These are phyloP conservation scores for Xiphorhynchus erythropygius DNA, from an alignment of 2,797 vertebrate genomes.

Conservation along the genomic window DNA sequence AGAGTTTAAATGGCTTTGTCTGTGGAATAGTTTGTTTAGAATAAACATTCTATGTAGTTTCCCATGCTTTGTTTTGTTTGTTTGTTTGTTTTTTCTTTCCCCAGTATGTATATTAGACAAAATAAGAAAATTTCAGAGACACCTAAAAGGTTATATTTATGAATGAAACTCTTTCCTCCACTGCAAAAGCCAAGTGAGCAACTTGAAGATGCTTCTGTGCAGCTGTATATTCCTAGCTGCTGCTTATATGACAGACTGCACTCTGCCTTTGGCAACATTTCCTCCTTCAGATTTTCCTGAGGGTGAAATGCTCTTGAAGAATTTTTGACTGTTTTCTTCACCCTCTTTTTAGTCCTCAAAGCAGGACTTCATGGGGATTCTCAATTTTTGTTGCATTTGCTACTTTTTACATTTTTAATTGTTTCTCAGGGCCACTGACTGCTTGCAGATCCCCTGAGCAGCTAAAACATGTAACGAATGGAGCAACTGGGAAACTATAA, in stretches of 20 bases:
- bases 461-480: not conserved
- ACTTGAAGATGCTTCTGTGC: slow-evolving; percentile 37
- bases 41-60: not conserved
- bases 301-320: not conserved
- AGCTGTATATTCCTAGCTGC: slow-evolving; percentile 42
- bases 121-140: not conserved
- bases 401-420: not conserved
- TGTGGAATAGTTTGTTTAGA: not conserved
- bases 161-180: not conserved
- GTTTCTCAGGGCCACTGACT: not conserved
- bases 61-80: not conserved
- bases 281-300: not conserved
- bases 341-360: not conserved
- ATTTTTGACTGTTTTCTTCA: not conserved
- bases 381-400: not conserved
- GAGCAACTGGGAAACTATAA: not conserved
- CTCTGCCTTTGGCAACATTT: slow-evolving; percentile 40
- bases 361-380: not conserved
- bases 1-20: not conserved
- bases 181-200: slow-evolving; percentile 16
- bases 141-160: not conserved
- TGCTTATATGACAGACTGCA: slow-evolving; percentile 25
- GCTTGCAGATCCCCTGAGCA: not conserved
- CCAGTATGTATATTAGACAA: not conserved
- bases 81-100: not conserved